Base-by-base conservation (phyloP, 2,888 invertebrate genomes). In the Pegoplata infirma region DNA sequence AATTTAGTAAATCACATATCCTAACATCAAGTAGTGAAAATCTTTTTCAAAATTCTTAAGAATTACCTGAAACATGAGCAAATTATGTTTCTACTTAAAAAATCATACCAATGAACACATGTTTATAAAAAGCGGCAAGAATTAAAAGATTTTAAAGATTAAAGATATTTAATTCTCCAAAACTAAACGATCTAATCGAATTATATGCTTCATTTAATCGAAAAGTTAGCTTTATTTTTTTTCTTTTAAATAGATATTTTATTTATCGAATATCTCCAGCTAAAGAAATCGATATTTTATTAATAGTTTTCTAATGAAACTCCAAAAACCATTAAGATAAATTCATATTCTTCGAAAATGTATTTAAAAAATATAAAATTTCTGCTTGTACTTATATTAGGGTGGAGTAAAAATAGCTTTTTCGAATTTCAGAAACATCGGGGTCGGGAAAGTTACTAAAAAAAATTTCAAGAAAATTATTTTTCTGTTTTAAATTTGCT, bases 161-260 rank as follows among this genome's bases (percentile, higher is more conserved):
- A 40, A 5, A n/a, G n/a, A 40, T n/a, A n/a, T n/a, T 40, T 40
- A 12, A 40, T 40, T 36, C 25, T 59, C 28, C 63, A 40, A 44
- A 76, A 68, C 55, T 56, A 63, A 76, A 76, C 49, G 36, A 64
- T 69, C 68, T 63, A 68, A 76, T 69, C 63, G 75, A 69, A 76
- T 76, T 69, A 63, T 56, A 69, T 64, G 75, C 68, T 76, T 69
- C 68, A 76, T 76, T 76, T 63, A 63, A 69, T 69, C 44, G 21
- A 76, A 69, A 69, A 69, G 25, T 61, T 23, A 67, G n/a, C 23
- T 74, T 5, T 14, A 8, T 46, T 28, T 47, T 7, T 21, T 1
- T n/a, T n/a, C n/a, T n/a, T n/a, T n/a, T n/a, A n/a, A n/a, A n/a
- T 10, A 47, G 47, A 47, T 47, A 8, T 16, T 47, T 46, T 21